Conservation (phyloP, 2,888 invertebrate genomes). For the Aphelenchoides bicaudatus region DNA sequence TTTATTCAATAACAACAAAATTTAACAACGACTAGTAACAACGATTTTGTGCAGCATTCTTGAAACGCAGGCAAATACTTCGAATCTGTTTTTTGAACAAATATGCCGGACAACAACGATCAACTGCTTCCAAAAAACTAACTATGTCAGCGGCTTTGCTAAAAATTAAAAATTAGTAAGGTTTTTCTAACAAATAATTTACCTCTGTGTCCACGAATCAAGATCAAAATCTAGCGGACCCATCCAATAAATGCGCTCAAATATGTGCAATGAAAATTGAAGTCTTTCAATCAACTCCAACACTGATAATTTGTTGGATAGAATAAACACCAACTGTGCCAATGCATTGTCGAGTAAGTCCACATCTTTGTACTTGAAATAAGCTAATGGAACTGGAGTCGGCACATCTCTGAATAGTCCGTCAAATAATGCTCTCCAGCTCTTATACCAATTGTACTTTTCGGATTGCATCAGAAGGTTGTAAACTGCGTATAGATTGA, state of each 20-base stretch:
- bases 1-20: not conserved
- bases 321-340: not conserved
- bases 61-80: not conserved
- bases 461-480: not conserved
- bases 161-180: not conserved
- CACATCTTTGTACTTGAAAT: not conserved
- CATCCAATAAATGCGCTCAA: not conserved
- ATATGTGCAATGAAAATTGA: not conserved
- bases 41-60: not conserved
- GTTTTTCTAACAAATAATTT: not conserved
- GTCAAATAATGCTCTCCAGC: not conserved
- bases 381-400: not conserved
- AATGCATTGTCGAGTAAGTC: not conserved
- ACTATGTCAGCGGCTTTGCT: not conserved
- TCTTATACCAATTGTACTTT: not conserved
- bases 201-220: constrained; percentile 1
- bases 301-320: not conserved
- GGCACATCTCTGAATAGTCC: not conserved
- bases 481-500: not conserved
- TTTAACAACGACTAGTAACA: not conserved
- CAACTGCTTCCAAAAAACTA: too few relatives aligned
- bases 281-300: not conserved
- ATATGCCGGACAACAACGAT: not conserved
- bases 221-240: not conserved
- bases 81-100: not conserved